Percentiles rank a stretch among this genome's conserved stretches.
These are phyloP conservation scores for Onychomys torridus DNA, from an alignment of 2,797 vertebrate genomes.

Conservation along the genomic window DNA sequence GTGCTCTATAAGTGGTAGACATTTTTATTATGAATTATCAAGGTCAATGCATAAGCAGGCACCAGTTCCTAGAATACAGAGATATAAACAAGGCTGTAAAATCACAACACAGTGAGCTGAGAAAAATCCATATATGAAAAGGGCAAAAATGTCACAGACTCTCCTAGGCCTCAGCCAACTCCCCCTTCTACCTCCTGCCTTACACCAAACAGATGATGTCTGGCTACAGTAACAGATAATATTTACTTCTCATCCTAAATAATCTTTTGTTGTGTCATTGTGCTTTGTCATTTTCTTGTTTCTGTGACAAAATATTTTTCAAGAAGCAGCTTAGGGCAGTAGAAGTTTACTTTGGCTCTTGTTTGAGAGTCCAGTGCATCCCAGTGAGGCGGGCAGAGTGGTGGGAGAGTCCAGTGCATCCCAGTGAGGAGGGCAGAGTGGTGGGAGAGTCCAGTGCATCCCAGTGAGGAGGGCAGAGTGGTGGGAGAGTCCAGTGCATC, in stretches of 20 bases:
- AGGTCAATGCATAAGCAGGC: not conserved
- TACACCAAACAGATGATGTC: not conserved
- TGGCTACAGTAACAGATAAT: not conserved
- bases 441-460: too few species aligned
- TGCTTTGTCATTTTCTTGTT: not conserved
- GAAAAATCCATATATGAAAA: not conserved
- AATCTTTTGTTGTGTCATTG: not conserved
- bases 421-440: too few species aligned
- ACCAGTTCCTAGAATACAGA: conserved; percentile 25
- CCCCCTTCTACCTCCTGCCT: not conserved
- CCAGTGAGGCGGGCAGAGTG: not conserved
- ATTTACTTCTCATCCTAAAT: conserved; percentile 6
- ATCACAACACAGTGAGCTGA: not conserved
- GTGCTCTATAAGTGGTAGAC: not conserved
- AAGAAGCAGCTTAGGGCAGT: not conserved
- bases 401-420: too few species aligned
- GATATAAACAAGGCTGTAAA: not conserved
- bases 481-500: too few species aligned
- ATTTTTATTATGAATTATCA: conserved; percentile 48
- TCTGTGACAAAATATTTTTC: not conserved
- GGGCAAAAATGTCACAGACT: not conserved
- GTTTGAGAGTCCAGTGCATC: not conserved
- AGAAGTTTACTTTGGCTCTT: not conserved
- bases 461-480: too few species aligned
- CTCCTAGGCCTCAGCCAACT: not conserved